Evolutionary conservation across 1,140 invertebrate species (phyloP).

Genomic region (Pachypsylla venusta): DNA sequence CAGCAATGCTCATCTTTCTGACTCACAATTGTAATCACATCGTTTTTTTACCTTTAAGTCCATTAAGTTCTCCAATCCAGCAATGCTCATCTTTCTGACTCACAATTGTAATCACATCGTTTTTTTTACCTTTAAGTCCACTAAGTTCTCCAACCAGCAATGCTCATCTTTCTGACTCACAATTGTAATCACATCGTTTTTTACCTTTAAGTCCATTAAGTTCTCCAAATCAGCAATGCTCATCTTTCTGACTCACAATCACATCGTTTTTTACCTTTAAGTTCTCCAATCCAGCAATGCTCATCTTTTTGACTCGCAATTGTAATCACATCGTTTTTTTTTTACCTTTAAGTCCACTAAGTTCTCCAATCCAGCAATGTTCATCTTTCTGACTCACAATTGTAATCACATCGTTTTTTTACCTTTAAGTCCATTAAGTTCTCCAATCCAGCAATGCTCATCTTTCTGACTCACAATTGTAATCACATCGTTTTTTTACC

Average conservation of each 20-base stretch:
- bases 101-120: slow-evolving; percentile 95
- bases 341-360: slow-evolving; percentile 86
- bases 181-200: slow-evolving; percentile 96
- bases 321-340: slow-evolving; percentile 97
- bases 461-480: slow-evolving; percentile 95
- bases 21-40: slow-evolving; percentile 94
- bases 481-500: slow-evolving; percentile 95
- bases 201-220: too few relatives aligned
- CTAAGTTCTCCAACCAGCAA: slow-evolving; percentile 99
- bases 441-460: slow-evolving; percentile 99
- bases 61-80: slow-evolving; percentile 98
- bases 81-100: slow-evolving; percentile 99
- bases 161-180: slow-evolving; percentile 98
- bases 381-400: slow-evolving; percentile 97
- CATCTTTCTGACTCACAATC: too few relatives aligned
- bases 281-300: slow-evolving; percentile 98
- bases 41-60: slow-evolving; percentile 87
- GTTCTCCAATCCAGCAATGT: slow-evolving; percentile 98
- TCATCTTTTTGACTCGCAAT: slow-evolving; percentile 97
- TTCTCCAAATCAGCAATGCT: too few relatives aligned
- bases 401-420: slow-evolving; percentile 96
- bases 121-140: slow-evolving; percentile 84
- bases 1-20: slow-evolving; percentile 99
- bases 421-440: slow-evolving; percentile 88
- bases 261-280: too few relatives aligned